Evolutionary conservation across 2,888 invertebrate genomes (phyloP).

Genomic region (Ormyrus labotus): DNA sequence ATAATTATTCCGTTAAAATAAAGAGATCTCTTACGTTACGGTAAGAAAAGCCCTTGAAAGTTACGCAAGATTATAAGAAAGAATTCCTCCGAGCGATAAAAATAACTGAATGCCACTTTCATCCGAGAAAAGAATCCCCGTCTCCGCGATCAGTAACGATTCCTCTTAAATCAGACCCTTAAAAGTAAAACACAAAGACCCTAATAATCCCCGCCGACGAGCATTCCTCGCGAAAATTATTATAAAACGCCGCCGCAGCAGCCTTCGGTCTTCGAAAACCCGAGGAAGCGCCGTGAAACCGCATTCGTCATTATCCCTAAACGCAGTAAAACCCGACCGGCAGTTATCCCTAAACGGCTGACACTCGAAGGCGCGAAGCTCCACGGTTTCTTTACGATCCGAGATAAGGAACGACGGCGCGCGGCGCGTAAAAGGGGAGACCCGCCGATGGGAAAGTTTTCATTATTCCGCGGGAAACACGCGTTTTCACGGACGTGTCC

Average conservation of each 20-base stretch:
- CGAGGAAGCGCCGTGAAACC: too few relatives aligned
- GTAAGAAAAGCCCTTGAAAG: too few relatives aligned
- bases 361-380: not conserved
- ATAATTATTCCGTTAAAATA: too few relatives aligned
- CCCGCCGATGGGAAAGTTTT: conserved; percentile 14
- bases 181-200: not conserved
- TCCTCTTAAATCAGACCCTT: too few relatives aligned
- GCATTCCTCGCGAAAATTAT: not conserved
- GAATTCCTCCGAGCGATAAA: too few relatives aligned
- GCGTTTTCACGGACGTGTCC: too few relatives aligned
- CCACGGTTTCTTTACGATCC: conserved; percentile 10
- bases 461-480: conserved; percentile 3
- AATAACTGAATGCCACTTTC: too few relatives aligned
- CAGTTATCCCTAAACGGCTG: not conserved
- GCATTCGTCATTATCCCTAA: not conserved
- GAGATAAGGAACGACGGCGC: conserved; percentile 11
- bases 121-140: too few relatives aligned
- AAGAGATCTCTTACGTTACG: too few relatives aligned
- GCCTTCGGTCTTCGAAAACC: too few relatives aligned
- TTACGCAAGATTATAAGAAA: too few relatives aligned
- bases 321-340: not conserved
- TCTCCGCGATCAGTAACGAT: too few relatives aligned
- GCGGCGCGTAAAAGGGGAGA: not conserved
- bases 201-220: not conserved
- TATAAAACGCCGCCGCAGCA: not conserved